A percentile compares a stretch with the other conserved stretches of the same genome.
Conservation (phyloP, 2,888 invertebrate species). For the Philereme transversata region DNA sequence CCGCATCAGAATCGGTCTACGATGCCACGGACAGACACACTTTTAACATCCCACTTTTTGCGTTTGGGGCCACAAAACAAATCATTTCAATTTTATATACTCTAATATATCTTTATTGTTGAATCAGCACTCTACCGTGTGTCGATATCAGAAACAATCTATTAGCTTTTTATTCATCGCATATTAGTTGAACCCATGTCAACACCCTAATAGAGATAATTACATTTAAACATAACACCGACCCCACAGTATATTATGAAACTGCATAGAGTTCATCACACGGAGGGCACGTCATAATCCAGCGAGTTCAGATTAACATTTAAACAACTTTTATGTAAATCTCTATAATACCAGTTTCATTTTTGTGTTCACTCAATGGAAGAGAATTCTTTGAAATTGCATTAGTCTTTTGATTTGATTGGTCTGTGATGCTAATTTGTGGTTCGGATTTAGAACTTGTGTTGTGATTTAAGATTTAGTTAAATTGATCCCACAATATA, state of each 20-base stretch:
- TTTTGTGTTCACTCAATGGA: slow-evolving; percentile 59
- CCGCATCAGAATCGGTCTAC: no score
- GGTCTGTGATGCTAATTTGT: slow-evolving; percentile 38
- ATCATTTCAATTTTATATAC: no score
- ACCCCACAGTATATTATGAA: slow-evolving; percentile 49
- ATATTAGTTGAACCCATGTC: slow-evolving; percentile 29
- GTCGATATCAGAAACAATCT: neutral
- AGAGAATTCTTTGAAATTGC: slow-evolving; percentile 53
- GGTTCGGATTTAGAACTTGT: slow-evolving; percentile 18
- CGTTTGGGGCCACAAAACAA: no score
- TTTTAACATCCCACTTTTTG: no score
- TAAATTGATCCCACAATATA: neutral
- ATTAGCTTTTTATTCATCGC: slow-evolving; percentile 30
- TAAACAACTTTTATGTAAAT: slow-evolving; percentile 83
- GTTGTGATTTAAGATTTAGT: slow-evolving; percentile 1
- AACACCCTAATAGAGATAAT: slow-evolving; percentile 26
- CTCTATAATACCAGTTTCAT: slow-evolving; percentile 61
- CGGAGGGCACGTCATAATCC: slow-evolving; percentile 72
- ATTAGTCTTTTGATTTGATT: slow-evolving; percentile 48
- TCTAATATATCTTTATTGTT: no score
- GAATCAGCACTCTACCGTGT: no score
- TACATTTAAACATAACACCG: slow-evolving; percentile 18
- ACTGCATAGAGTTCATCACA: slow-evolving; percentile 50
- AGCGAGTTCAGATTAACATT: slow-evolving; percentile 75
- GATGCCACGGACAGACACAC: no score